Evolutionary conservation across 2,797 vertebrate species (phyloP).

Genomic region (Neosilurus hyrtlii): DNA sequence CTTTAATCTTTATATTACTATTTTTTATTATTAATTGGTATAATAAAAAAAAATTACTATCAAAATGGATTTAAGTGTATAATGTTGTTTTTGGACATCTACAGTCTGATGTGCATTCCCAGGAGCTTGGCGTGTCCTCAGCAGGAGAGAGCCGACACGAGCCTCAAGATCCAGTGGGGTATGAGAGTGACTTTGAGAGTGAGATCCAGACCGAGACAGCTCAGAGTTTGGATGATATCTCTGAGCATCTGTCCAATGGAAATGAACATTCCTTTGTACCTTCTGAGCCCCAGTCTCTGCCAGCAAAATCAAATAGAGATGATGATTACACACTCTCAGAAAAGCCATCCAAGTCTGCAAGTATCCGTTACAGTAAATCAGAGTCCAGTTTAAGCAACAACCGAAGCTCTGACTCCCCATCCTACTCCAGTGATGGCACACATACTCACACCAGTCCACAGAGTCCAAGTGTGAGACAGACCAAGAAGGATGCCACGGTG

Average conservation of each 20-base stretch:
- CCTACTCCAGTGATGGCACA: constrained; percentile 35
- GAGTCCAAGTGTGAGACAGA: constrained; percentile 5
- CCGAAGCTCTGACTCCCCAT: constrained; percentile 31
- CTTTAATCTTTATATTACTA: not conserved
- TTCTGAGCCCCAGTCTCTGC: constrained; percentile 20
- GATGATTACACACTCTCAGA: constrained; percentile 52
- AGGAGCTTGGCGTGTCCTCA: not conserved
- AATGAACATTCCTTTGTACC: constrained; percentile 46
- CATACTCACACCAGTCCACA: constrained; percentile 6
- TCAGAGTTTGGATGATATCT: constrained; percentile 64
- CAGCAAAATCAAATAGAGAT: constrained; percentile 50
- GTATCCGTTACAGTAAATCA: constrained; percentile 4
- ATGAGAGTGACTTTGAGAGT: constrained; percentile 67
- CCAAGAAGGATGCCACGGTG: constrained; percentile 71
- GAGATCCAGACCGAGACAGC: constrained; percentile 49
- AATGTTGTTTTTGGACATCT: not conserved
- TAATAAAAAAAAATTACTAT: not conserved
- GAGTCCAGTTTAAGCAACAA: constrained; percentile 28
- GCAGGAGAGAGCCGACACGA: not conserved
- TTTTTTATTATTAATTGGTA: not conserved
- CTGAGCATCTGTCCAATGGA: constrained; percentile 66
- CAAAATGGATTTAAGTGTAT: too few relatives aligned
- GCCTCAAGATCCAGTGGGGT: constrained; percentile 27
- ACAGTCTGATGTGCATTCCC: not conserved
- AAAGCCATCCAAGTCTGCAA: constrained; percentile 9